Percentiles rank a stretch among this genome's conserved stretches.
phyloP scores from a whole-genome alignment of 2,797 vertebrate genomes.

The Holocentrus rufus region DNA sequence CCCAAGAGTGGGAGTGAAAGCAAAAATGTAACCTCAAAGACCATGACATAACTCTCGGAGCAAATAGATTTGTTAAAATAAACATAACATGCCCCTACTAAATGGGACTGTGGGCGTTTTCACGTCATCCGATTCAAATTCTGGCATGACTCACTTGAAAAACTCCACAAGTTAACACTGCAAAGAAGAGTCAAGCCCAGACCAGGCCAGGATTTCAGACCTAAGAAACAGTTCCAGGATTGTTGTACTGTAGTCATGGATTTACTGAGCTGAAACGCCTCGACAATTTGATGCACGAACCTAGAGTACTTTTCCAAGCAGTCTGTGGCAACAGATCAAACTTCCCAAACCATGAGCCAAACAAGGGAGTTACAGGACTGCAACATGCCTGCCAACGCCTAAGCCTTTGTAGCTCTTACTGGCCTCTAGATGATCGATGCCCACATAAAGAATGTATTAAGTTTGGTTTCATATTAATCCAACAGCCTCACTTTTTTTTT shows the following conservation, averaged over 20 bases:
- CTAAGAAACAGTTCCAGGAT: constrained; percentile 33
- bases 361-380: constrained; percentile 1
- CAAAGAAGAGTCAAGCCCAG: constrained; percentile 40
- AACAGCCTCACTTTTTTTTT: background rate
- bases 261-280: constrained; percentile 44
- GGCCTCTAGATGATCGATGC: constrained; percentile 17
- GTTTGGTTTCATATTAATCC: background rate
- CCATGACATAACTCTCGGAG: constrained; percentile 65
- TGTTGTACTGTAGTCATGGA: constrained; percentile 43
- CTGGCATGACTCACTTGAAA: constrained; percentile 47
- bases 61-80: constrained; percentile 61
- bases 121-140: constrained; percentile 42
- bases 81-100: constrained; percentile 64
- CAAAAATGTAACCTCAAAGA: constrained; percentile 51
- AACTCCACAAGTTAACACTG: constrained; percentile 49
- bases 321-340: constrained; percentile 27
- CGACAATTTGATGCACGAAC: constrained; percentile 25
- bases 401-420: constrained; percentile 36
- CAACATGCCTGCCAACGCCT: constrained; percentile 13
- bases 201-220: constrained; percentile 50
- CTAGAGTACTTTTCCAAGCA: constrained; percentile 21
- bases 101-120: constrained; percentile 59
- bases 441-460: constrained; percentile 5
- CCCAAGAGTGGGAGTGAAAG: constrained; percentile 15
- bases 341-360: constrained; percentile 23